Conservation (phyloP, 2,113 vertebrate genomes). For the Sapajus apella region DNA sequence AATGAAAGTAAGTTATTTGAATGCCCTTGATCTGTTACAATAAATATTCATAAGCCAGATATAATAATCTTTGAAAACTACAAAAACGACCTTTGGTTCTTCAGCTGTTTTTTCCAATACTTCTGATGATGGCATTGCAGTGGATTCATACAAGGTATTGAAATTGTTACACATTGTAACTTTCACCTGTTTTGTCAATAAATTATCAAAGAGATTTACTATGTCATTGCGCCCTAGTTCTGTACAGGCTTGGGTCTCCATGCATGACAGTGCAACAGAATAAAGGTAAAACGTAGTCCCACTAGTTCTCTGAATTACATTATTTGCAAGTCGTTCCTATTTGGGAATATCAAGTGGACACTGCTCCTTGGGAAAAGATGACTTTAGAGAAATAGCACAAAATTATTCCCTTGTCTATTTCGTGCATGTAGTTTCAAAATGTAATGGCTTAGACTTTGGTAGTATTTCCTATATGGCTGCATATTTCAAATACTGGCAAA, state of each 20-base stretch:
- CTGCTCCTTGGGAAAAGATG: neutral
- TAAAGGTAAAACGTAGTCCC: neutral
- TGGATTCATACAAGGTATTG: neutral
- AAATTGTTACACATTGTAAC: neutral
- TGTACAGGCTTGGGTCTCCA: neutral
- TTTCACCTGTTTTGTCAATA: neutral
- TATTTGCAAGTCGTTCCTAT: neutral
- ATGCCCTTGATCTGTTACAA: neutral
- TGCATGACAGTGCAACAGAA: neutral
- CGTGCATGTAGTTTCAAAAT: conserved; percentile 12
- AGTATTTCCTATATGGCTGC: neutral
- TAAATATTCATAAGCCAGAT: neutral
- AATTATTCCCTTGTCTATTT: neutral
- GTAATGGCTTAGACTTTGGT: neutral
- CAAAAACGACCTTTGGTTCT: neutral
- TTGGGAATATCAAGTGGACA: neutral
- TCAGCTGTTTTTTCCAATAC: neutral
- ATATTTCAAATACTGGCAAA: conserved; percentile 18
- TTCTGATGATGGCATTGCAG: neutral
- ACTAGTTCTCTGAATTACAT: neutral
- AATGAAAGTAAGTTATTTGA: neutral
- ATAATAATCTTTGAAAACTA: neutral
- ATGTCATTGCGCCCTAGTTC: neutral
- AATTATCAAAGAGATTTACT: neutral
- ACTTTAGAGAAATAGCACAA: neutral